Conservation (phyloP, 2,113 vertebrate genomes). For the Rhea pennata region DNA sequence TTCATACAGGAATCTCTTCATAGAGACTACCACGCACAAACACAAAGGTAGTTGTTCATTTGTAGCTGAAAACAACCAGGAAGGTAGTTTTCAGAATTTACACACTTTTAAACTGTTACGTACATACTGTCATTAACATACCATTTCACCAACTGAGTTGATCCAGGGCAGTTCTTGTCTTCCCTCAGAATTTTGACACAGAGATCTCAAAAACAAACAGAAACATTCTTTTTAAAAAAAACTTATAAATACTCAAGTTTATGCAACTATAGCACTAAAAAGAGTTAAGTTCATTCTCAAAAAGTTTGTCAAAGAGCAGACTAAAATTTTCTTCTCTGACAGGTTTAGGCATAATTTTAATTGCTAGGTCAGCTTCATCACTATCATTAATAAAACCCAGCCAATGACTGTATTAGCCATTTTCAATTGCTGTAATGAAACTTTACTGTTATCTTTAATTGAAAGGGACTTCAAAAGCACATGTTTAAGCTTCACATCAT, state of each 20-base stretch:
- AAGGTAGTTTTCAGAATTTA: background rate
- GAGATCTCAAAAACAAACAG: conserved; percentile 76
- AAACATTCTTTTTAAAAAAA: background rate
- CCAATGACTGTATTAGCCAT: accelerated
- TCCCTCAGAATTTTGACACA: conserved; percentile 92
- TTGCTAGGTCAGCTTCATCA: too few species aligned
- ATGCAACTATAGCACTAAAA: background rate
- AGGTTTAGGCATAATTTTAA: accelerated
- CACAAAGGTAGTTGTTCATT: background rate
- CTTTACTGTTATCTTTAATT: background rate
- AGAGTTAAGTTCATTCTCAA: background rate
- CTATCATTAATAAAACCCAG: background rate
- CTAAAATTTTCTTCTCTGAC: background rate
- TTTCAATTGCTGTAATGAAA: background rate
- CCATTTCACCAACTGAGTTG: conserved; percentile 92
- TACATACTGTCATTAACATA: conserved; percentile 49
- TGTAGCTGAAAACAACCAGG: background rate
- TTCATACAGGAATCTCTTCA: background rate
- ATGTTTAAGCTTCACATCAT: background rate
- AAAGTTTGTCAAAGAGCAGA: background rate
- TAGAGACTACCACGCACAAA: background rate
- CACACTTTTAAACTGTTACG: accelerated
- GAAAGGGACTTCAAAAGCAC: background rate
- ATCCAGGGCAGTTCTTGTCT: conserved; percentile 88
- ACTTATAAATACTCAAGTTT: background rate